A percentile compares a stretch with the other conserved stretches of the same genome.
Conservation (phyloP, 2,113 vertebrate species). For the Puma concolor region DNA sequence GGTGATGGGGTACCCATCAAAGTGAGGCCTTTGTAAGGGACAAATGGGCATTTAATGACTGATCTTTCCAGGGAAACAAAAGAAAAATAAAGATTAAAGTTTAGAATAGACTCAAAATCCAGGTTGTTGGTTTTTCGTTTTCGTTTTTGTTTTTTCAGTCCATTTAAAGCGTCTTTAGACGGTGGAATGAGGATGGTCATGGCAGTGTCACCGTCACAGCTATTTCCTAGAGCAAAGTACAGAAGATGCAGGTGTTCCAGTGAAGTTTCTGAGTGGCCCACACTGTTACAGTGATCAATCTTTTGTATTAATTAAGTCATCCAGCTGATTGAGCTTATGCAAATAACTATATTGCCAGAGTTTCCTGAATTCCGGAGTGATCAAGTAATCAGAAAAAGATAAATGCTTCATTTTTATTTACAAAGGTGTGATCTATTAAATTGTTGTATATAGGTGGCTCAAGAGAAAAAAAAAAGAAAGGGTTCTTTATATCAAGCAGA, state of each 20-base stretch:
- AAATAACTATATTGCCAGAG: neutral
- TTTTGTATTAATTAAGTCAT: neutral
- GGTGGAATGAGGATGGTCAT: neutral
- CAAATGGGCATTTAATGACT: neutral
- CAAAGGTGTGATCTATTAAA: neutral
- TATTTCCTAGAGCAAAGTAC: neutral
- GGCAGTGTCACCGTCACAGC: neutral
- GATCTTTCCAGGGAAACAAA: neutral
- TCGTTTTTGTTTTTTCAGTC: neutral
- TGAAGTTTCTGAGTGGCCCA: neutral
- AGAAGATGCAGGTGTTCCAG: neutral
- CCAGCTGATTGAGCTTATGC: neutral
- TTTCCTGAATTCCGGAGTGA: neutral
- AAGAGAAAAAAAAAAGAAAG: neutral
- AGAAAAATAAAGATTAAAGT: neutral
- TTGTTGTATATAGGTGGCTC: neutral
- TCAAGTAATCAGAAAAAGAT: neutral
- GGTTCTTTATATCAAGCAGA: neutral
- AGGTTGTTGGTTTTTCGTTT: neutral
- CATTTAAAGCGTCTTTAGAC: neutral
- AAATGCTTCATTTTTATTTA: neutral
- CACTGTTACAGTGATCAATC: neutral
- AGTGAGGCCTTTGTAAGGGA: neutral
- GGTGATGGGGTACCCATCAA: neutral
- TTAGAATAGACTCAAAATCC: neutral